Base-by-base conservation (phyloP, 2,797 vertebrate genomes). In the Pristis pectinata region DNA sequence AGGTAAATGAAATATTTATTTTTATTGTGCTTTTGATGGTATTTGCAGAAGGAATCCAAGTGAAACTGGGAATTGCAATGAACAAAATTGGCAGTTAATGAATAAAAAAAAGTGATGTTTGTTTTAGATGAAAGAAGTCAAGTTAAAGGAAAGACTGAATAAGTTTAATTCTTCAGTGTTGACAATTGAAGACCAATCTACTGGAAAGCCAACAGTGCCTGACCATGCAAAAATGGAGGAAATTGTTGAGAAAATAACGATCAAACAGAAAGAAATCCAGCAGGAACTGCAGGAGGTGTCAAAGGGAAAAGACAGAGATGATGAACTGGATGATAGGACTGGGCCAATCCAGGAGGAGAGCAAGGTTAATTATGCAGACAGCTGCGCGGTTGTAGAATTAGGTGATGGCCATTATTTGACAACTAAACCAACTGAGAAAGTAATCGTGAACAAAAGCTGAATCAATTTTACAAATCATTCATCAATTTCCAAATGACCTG, bases 71-170 rank as follows among this genome's bases (percentile, higher is more conserved):
- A 67, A 91, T 67, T 64, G 41, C 19, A 41, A 17, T 41, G 77
- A 79, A 79, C 2, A 19, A 41, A 17, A 15, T 6, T 41, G 22
- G 1, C 22, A 76, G 1, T 34, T 64, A 19, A 37, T 91, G 0
- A 22, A 37, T 67, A 67, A 22, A 67, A 34, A 87, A 91, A 67
- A 91, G 87, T 41, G n/a, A 64, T 91, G 94, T 30, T 95, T 93
- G 94, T 91, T 96, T 93, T 95, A 98, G 97, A 95, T 94, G 95
- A 97, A 95, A 95, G 97, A 98, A 96, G 96, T 98, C 0, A 96
- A 98, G 96, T 95, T 97, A 89, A 97, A 97, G 94, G 96, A 96
- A 94, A 97, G 94, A 41, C 95, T 98, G 94, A 94, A 76, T 76
- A 94, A 49, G 44, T 94, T 94, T 94, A 94, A 94, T 53, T 34